Conservation (phyloP, 2,888 invertebrate genomes). For the Andrena haemorrhoa region DNA sequence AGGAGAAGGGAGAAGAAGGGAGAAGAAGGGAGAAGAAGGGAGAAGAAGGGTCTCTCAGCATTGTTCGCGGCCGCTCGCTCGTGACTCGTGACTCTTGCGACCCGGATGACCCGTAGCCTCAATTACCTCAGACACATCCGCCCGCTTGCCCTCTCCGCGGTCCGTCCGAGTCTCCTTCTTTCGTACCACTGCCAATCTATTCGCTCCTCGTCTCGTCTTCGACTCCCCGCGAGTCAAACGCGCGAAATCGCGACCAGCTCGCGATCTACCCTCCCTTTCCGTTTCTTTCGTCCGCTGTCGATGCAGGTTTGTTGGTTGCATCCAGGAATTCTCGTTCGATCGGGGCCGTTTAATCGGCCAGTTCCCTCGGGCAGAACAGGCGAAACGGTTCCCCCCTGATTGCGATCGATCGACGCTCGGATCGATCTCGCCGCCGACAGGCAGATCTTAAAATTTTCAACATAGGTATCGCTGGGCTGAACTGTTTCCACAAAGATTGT, state of each 20-base stretch:
- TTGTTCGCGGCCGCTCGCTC: slow-evolving; percentile 84
- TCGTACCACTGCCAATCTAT: slow-evolving; percentile 31
- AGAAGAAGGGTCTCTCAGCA: slow-evolving; percentile 77
- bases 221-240: not conserved
- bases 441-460: not conserved
- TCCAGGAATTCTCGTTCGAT: not conserved
- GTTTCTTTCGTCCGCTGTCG: no score
- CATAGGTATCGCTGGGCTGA: not conserved
- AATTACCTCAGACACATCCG: slow-evolving; percentile 85
- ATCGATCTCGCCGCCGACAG: slow-evolving; percentile 5
- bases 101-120: slow-evolving; percentile 84
- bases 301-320: no score
- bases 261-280: no score
- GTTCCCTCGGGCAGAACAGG: not conserved
- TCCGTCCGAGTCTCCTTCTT: slow-evolving; percentile 41
- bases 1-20: slow-evolving; percentile 64
- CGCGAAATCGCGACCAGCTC: not conserved
- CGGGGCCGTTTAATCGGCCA: not conserved
- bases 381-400: not conserved
- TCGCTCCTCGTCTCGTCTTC: slow-evolving; percentile 3
- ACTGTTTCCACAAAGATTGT: not conserved
- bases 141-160: slow-evolving; percentile 73
- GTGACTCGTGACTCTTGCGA: slow-evolving; percentile 84
- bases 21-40: slow-evolving; percentile 40
- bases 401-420: not conserved